Percentiles rank a stretch among this genome's conserved stretches.
Evolutionary conservation across 2,113 vertebrate genomes (phyloP).

Genomic region (Gymnocephalus cernua): DNA sequence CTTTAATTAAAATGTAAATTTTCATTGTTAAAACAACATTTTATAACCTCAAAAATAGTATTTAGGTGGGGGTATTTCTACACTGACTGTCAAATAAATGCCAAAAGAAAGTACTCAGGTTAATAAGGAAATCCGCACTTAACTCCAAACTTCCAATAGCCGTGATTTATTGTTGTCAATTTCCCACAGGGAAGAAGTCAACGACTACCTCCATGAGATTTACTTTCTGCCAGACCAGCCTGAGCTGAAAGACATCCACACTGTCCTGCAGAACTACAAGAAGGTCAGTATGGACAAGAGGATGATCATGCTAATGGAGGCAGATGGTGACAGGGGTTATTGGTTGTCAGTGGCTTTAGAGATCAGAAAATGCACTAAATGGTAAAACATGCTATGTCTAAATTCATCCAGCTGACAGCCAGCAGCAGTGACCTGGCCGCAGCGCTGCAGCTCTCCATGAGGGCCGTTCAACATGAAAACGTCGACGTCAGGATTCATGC

Average conservation of each 20-base stretch:
- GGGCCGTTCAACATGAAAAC: constrained; percentile 96
- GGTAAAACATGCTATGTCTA: neutral
- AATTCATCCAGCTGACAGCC: constrained; percentile 87
- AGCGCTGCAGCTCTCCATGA: constrained; percentile 93
- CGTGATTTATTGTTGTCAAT: neutral
- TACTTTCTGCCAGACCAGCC: constrained; percentile 96
- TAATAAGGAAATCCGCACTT: neutral
- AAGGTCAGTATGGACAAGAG: constrained; percentile 85
- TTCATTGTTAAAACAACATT: neutral
- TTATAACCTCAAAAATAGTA: neutral
- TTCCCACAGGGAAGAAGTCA: constrained; percentile 89
- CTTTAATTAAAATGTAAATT: neutral
- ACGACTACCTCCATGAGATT: constrained; percentile 98
- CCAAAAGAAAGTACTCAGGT: neutral
- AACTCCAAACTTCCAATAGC: neutral
- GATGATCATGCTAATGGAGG: neutral
- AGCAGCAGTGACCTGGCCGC: constrained; percentile 92
- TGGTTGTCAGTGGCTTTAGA: neutral
- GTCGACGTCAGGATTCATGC: constrained; percentile 97
- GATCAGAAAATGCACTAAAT: neutral
- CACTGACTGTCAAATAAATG: neutral
- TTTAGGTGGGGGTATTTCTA: too few relatives aligned
- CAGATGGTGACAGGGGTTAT: neutral
- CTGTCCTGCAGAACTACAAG: constrained; percentile 93
- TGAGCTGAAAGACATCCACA: constrained; percentile 93